A percentile compares a stretch with the other conserved stretches of the same genome.
Evolutionary conservation across 2,113 vertebrate species (phyloP).

Genomic region (Ailuropoda melanoleuca): DNA sequence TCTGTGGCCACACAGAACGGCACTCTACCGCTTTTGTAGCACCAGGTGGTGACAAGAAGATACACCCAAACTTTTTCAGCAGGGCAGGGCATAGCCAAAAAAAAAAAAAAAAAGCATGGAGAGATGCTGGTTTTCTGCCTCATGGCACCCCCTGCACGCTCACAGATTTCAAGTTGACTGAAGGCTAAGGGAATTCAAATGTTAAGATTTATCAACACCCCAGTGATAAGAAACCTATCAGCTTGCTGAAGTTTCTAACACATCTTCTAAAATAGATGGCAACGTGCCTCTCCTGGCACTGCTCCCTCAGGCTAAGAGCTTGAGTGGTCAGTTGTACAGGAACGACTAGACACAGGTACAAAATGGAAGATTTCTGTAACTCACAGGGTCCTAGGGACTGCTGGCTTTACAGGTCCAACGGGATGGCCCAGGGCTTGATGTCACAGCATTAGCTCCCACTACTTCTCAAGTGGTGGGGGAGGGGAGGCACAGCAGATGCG

Average conservation of each 20-base stretch:
- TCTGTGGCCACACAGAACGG: not conserved
- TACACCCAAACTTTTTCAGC: constrained; percentile 20
- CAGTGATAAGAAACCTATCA: not conserved
- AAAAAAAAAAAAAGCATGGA: not conserved
- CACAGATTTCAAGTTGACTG: not conserved
- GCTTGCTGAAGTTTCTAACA: not conserved
- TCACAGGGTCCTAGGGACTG: not conserved
- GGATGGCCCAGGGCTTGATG: not conserved
- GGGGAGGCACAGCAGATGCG: not conserved
- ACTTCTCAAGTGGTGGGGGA: not conserved
- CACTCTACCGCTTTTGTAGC: not conserved
- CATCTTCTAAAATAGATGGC: not conserved
- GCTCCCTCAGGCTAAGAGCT: not conserved
- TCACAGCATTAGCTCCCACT: not conserved
- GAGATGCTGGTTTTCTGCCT: fast-evolving
- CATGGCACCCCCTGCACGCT: not conserved
- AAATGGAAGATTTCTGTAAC: not conserved
- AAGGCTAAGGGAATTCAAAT: not conserved
- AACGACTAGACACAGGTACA: not conserved
- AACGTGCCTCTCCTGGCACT: fast-evolving
- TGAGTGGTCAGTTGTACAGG: too few species aligned
- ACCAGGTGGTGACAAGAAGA: not conserved
- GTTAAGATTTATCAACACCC: not conserved
- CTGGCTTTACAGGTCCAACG: not conserved
- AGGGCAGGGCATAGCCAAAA: not conserved